phyloP scores from a whole-genome alignment of 2,888 invertebrate genomes.

The Agrochola lychnidis region DNA sequence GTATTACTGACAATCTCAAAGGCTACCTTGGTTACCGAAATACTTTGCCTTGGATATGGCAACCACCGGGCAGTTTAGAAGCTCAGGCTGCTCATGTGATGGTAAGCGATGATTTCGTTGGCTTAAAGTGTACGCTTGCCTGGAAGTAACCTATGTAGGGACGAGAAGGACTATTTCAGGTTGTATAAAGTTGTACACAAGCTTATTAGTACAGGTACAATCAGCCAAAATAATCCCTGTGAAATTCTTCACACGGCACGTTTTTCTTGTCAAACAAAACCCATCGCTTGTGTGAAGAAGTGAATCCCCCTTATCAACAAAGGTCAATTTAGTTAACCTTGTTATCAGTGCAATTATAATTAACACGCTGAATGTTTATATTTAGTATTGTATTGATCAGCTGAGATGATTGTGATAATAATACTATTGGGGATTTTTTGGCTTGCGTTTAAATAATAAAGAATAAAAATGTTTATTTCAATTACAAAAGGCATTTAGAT shows the following conservation, averaged over 20 bases:
- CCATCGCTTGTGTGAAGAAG: not conserved
- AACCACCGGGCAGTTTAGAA: no score
- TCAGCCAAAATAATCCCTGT: slow-evolving; percentile 35
- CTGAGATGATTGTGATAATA: not conserved
- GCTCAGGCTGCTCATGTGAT: no score
- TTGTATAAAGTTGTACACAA: no score
- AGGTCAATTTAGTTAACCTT: slow-evolving; percentile 29
- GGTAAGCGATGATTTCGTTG: no score
- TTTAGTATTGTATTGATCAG: not conserved
- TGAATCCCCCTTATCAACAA: slow-evolving; percentile 43
- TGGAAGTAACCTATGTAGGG: no score
- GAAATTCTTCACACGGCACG: slow-evolving; percentile 3
- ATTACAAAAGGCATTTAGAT: not conserved
- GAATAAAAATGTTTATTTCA: no score
- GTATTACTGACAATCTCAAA: no score
- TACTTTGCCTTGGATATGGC: no score
- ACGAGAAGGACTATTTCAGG: no score
- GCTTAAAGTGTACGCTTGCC: no score
- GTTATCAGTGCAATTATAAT: slow-evolving; percentile 31
- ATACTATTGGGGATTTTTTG: not conserved
- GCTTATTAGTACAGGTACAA: no score
- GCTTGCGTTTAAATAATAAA: not conserved
- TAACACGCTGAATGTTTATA: slow-evolving; percentile 12
- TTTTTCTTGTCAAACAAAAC: slow-evolving; percentile 2
- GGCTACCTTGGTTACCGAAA: no score